Evolutionary conservation across 2,113 vertebrate species (phyloP).

Genomic region (Cynocephalus volans): DNA sequence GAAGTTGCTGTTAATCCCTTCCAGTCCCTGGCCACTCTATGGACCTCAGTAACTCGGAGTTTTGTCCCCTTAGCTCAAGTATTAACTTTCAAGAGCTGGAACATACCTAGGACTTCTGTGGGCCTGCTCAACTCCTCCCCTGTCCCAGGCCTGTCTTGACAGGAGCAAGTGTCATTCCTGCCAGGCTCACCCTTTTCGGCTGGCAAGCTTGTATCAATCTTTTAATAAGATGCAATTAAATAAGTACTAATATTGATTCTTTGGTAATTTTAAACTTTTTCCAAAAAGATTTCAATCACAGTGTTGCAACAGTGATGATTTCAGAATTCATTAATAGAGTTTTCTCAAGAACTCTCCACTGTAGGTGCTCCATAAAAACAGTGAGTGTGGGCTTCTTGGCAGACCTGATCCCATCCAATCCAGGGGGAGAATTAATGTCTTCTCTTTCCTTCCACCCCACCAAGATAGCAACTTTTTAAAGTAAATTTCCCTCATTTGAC

Average conservation of each 20-base stretch:
- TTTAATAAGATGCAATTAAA: slow-evolving; percentile 25
- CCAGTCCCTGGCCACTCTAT: not conserved
- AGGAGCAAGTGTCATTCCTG: not conserved
- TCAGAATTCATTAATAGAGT: not conserved
- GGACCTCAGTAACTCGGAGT: not conserved
- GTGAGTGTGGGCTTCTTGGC: not conserved
- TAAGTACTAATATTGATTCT: not conserved
- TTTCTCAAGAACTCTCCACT: not conserved
- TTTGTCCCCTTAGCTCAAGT: not conserved
- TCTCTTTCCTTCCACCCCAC: not conserved
- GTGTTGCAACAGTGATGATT: not conserved
- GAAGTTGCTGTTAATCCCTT: slow-evolving; percentile 27
- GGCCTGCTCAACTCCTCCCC: not conserved
- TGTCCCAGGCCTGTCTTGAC: not conserved
- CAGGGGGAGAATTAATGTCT: not conserved
- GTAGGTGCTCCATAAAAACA: not conserved
- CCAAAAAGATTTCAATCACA: slow-evolving; percentile 13
- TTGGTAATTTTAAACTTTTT: slow-evolving; percentile 23
- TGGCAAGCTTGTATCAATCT: not conserved
- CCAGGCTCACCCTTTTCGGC: not conserved
- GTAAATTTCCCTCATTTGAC: not conserved
- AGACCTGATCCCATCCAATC: not conserved
- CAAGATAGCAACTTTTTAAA: not conserved
- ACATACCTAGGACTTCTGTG: not conserved
- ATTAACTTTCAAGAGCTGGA: not conserved